These are phyloP conservation scores for Zele albiditarsus DNA, from an alignment of 2,888 invertebrate species.

Conservation along the genomic window DNA sequence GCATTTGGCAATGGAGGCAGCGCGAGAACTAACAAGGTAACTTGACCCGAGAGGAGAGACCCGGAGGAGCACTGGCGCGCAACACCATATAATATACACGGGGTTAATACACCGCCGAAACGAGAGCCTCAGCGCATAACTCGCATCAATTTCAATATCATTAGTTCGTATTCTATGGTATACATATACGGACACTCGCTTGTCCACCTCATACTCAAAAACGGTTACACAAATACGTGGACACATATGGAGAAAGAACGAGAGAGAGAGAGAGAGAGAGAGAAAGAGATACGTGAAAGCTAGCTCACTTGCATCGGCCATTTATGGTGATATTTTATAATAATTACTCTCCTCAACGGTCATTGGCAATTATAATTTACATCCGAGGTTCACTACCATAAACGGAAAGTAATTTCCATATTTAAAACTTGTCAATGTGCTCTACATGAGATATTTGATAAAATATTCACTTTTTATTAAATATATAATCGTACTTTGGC, in stretches of 20 bases:
- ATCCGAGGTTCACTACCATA: conserved; percentile 7
- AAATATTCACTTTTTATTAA: conserved; percentile 12
- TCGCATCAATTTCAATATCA: conserved; percentile 69
- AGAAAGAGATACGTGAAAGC: conserved; percentile 44
- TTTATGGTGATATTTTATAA: conserved; percentile 48
- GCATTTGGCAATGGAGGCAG: conserved; percentile 56
- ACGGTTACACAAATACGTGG: conserved; percentile 16
- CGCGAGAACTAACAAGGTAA: conserved; percentile 69
- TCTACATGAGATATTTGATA: background rate
- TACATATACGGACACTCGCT: conserved; percentile 11
- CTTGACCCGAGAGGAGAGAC: conserved; percentile 59
- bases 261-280: background rate
- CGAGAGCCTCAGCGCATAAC: conserved; percentile 62
- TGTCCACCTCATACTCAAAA: conserved; percentile 14
- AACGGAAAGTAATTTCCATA: conserved; percentile 31
- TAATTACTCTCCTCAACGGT: conserved; percentile 47
- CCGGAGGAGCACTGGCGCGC: conserved; percentile 33
- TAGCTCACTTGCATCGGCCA: conserved; percentile 37
- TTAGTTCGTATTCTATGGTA: conserved; percentile 57
- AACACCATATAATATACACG: conserved; percentile 46
- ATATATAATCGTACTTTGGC: conserved; percentile 15
- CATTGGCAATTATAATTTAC: conserved; percentile 42
- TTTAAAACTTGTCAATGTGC: background rate
- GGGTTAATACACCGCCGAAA: conserved; percentile 58
- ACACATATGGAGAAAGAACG: background rate